phyloP scores from a whole-genome alignment of 2,888 invertebrate genomes.

The Schizaphis graminum region DNA sequence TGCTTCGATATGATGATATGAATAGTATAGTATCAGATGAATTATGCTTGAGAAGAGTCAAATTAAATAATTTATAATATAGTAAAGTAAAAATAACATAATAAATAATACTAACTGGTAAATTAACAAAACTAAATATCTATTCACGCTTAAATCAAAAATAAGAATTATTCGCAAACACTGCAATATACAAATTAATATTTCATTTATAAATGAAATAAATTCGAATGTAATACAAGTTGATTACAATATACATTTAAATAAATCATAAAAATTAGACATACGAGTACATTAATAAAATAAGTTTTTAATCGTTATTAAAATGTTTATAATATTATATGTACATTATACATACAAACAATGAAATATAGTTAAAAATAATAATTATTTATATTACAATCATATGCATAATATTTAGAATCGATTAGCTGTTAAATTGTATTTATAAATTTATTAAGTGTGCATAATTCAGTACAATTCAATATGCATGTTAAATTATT shows the following conservation, averaged over 20 bases:
- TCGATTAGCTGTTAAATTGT: neutral
- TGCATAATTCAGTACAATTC: neutral
- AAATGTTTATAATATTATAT: neutral
- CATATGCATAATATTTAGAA: neutral
- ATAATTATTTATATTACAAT: neutral
- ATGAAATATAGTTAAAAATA: neutral
- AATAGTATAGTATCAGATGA: neutral
- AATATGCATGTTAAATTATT: neutral
- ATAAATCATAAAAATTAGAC: neutral
- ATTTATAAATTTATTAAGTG: neutral
- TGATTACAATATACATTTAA: neutral
- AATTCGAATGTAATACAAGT: neutral
- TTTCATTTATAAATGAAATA: neutral
- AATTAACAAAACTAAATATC: neutral
- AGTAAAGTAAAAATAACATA: neutral
- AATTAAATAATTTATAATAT: slow-evolving; percentile 2
- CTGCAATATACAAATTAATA: too few species aligned
- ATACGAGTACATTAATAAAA: neutral
- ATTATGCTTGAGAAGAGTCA: neutral
- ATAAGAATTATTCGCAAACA: neutral
- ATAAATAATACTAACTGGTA: neutral
- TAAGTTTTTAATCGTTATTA: neutral
- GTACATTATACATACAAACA: neutral
- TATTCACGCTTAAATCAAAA: too few species aligned
- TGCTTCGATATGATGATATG: neutral